Conservation (phyloP, 2,113 vertebrate genomes). For the Chloroceryle aenea region DNA sequence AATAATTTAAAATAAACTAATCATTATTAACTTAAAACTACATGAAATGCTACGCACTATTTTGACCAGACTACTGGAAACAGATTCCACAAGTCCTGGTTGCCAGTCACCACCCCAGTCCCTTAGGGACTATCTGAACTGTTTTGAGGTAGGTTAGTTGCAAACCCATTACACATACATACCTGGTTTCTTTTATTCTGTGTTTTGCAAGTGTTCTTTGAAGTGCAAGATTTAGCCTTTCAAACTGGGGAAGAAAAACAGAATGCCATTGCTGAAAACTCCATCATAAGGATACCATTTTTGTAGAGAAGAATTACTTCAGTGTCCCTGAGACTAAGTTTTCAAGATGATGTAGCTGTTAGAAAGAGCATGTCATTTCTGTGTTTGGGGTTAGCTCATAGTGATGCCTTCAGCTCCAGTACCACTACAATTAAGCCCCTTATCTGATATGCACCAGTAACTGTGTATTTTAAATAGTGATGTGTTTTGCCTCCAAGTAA, state of each 20-base stretch:
- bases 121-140: neutral
- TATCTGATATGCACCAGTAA: neutral
- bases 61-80: conserved; percentile 11
- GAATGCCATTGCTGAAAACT: neutral
- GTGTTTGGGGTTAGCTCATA: neutral
- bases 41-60: neutral
- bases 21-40: neutral
- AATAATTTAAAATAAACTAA: neutral
- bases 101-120: neutral
- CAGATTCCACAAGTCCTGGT: neutral
- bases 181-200: conserved; percentile 84
- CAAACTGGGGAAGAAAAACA: conserved; percentile 81
- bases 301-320: neutral
- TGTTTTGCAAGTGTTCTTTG: conserved; percentile 85
- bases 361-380: neutral
- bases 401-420: neutral
- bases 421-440: neutral
- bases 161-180: conserved; percentile 22
- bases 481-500: neutral
- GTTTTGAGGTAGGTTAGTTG: neutral
- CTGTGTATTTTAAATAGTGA: neutral
- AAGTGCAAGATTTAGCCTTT: conserved; percentile 88
- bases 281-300: neutral
- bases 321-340: neutral
- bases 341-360: neutral